Base-by-base conservation (phyloP, 2,113 vertebrate genomes). In the Orientallactaga bullata region DNA sequence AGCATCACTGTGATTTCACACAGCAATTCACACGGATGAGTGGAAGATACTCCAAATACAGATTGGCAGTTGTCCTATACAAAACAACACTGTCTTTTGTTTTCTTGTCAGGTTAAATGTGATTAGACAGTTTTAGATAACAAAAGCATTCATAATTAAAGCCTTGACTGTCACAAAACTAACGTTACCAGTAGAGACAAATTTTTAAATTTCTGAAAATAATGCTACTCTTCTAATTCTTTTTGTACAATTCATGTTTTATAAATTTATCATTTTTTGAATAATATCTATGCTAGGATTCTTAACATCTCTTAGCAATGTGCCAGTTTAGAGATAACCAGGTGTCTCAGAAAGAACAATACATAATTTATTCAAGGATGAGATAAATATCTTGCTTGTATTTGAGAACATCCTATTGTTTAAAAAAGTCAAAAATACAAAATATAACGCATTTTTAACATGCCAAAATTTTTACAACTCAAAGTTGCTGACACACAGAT, bases 1-100 rank as follows among this genome's bases (percentile, higher is more conserved):
- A 91, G 68, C 94, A 97, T 97, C 95, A 97, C 81, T 78, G 76
- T 93, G 94, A 97, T 97, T 98, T 97, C 0, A 0, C 82, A 76
- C 20, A 39, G 47, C 63, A 97, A 92, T 81, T 92, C 85, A 2
- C 30, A 89, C 84, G 61, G 60, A 85, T 95, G 85, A 69, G 51
- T 90, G 73, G 80, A 97, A 95, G n/a, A 94, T 96, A 95, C 78
- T 89, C 90, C 82, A 94, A 93, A 96, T 74, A 92, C 12, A 79
- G 42, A 85, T 17, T 97, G 42, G n/a, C 87, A 95, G 80, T 93
- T 76, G 79, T 94, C 42, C 17, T 81, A 58, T 16, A 89, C 69
- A 80, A 78, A 73, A 87, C 23, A 94, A 55, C 32, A 66, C 28
- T 77, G 32, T 39, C 47, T 32, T 72, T 72, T 55, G 7, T 55